These are phyloP conservation scores for Polydrusus cervinus DNA, from an alignment of 2,888 invertebrate species.

Conservation along the genomic window DNA sequence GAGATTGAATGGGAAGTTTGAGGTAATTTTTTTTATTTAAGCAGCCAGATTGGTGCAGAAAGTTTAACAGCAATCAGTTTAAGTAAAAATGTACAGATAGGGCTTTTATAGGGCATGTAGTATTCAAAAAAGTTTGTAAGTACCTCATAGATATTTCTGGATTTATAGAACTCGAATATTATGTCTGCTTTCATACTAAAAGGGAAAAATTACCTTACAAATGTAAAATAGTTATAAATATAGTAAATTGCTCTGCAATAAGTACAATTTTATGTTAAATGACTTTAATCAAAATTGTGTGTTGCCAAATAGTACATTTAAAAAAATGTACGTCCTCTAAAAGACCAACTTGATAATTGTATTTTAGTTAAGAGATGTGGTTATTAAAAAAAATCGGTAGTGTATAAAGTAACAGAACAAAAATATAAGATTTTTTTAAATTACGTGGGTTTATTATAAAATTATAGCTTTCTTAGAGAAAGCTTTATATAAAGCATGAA, in stretches of 20 bases:
- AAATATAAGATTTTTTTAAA: too few species aligned
- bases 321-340: conserved; percentile 8
- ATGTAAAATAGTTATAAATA: not conserved
- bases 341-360: conserved; percentile 11
- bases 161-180: too few species aligned
- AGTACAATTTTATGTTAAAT: not conserved
- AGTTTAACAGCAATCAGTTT: too few species aligned
- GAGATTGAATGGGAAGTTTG: not conserved
- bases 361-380: conserved; percentile 4
- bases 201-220: not conserved
- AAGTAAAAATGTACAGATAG: too few species aligned
- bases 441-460: too few species aligned
- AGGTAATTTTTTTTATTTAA: too few species aligned
- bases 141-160: too few species aligned
- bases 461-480: too few species aligned
- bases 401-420: not conserved
- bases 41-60: not conserved
- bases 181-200: not conserved
- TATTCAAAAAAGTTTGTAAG: too few species aligned
- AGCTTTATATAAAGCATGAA: too few species aligned
- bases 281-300: not conserved
- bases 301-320: conserved; percentile 12
- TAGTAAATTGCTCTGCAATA: not conserved
- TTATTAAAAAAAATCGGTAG: conserved; percentile 9
- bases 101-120: too few species aligned